Percentiles rank a stretch among this genome's conserved stretches.
Evolutionary conservation across 2,888 invertebrate genomes (phyloP).

Genomic region (Euzetes globulus): DNA sequence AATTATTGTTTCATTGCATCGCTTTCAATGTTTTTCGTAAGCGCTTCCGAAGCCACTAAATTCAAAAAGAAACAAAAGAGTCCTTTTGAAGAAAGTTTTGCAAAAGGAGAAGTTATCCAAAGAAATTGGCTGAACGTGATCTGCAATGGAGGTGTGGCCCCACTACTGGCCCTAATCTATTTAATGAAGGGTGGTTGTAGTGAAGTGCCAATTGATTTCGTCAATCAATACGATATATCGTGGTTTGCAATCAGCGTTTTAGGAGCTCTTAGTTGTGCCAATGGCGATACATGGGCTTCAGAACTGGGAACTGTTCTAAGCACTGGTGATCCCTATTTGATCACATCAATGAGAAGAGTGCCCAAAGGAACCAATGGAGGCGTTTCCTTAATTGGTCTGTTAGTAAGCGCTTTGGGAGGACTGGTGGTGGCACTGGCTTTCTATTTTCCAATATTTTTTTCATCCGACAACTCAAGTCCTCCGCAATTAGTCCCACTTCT

Average conservation of each 20-base stretch:
- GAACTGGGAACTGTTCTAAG: slow-evolving; percentile 73
- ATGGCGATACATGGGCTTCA: slow-evolving; percentile 86
- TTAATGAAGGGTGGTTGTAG: slow-evolving; percentile 69
- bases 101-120: slow-evolving; percentile 68
- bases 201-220: slow-evolving; percentile 70
- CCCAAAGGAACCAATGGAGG: slow-evolving; percentile 82
- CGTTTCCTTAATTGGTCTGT: slow-evolving; percentile 57
- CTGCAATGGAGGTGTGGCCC: slow-evolving; percentile 81
- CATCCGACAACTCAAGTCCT: slow-evolving; percentile 41
- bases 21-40: slow-evolving; percentile 67
- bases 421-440: slow-evolving; percentile 62
- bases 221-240: slow-evolving; percentile 59
- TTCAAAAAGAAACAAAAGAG: slow-evolving; percentile 55
- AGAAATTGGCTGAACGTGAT: slow-evolving; percentile 82
- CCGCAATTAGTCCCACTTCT: slow-evolving; percentile 67
- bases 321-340: slow-evolving; percentile 61
- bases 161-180: slow-evolving; percentile 66
- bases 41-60: slow-evolving; percentile 72
- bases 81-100: slow-evolving; percentile 63
- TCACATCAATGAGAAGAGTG: slow-evolving; percentile 63
- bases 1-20: slow-evolving; percentile 67
- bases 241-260: slow-evolving; percentile 73
- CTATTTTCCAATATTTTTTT: slow-evolving; percentile 60
- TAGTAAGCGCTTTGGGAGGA: slow-evolving; percentile 61
- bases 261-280: slow-evolving; percentile 68